Base-by-base conservation (phyloP, 2,797 vertebrate species). In the Chromis chromis region DNA sequence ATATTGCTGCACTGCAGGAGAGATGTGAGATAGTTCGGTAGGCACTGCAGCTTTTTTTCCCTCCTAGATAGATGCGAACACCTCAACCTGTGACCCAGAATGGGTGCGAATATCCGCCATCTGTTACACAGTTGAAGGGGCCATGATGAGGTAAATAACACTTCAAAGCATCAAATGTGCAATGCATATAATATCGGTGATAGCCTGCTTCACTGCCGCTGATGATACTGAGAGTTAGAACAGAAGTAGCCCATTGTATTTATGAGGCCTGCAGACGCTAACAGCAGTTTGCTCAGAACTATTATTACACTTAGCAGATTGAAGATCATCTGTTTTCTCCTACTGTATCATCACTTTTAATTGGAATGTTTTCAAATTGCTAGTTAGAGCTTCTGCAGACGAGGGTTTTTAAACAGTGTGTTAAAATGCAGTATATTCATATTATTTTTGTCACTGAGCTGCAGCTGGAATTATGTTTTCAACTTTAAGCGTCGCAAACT, bases 11-110 rank as follows among this genome's bases (percentile, higher is more conserved):
- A 65, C 24, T 71, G 66, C 80, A 80, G 76, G 70, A 53, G 64
- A 79, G 33, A 76, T 65, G 55, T 60, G 64, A 76, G 64, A 74
- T 54, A 48, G 62, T 40, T 31, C 3, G 33, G 36, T 54, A 76
- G 62, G 39, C 65, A 14, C 59, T 42, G 70, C 68, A 57, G 82
- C 60, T 19, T 74, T 79, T 69, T 31, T 36, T 8, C 31, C n/a
- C 40, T 39, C 28, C 13, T 39, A 66, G 33, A 50, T 13, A 31
- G 50, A 55, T 55, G 67, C 44, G 42, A 54, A 39, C 76, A 25
- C 61, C 48, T 74, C 25, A 62, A 48, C 64, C 69, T 58, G 25
- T 79, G 70, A 65, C 63, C 79, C 75, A 65, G 40, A 65, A 21
- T 74, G 39, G 57, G 65, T 61, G 55, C 55, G 14, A 69, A 76